Evolutionary conservation across 2,888 invertebrate genomes (phyloP), one percentile per base, ranked within the genome.

Genomic region (Harpagoxenus sublaevis): DNA sequence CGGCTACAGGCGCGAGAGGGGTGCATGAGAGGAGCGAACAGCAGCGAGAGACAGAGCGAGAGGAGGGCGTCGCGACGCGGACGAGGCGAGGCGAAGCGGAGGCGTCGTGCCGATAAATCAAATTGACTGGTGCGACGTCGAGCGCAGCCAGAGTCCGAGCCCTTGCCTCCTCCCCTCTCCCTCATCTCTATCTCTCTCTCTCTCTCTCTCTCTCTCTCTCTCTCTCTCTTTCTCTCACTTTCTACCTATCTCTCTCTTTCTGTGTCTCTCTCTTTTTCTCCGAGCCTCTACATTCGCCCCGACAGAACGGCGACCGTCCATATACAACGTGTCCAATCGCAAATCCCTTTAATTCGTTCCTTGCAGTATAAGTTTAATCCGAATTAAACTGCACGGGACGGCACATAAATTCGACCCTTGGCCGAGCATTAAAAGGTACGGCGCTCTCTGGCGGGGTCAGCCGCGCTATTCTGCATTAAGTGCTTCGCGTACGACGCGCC

Each of bases 281-380:
- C 81, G 85, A 87, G 86, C 88, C 89, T 86, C 91, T 84, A 87
- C 90, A 84, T 88, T 88, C 86, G 84, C 86, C 84, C 89, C 88
- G 90, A 89, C 91, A 91, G 91, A 91, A 89, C 93, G 91, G 88
- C 92, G 91, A 88, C 88, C 89, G 91, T 90, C 92, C 92, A 90
- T 90, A 91, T 90, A 92, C 92, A 93, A 93, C 94, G 93, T 93
- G 93, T 93, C 94, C 92, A 94, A 94, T 94, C 93, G 94, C 92
- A 92, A 93, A 94, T 93, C 93, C 93, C 92, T 94, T 94, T 94
- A 94, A 94, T 94, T 93, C 93, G 94, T 92, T 93, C 91, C 92
- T 93, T 92, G 91, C 92, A 92, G 91, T 92, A 92, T 92, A 92
- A 93, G 92, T 93, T 93, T 92, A 92, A 92, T 93, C 92, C 92